phyloP scores from a whole-genome alignment of 2,888 invertebrate genomes.

The Taphrorychus bicolor region DNA sequence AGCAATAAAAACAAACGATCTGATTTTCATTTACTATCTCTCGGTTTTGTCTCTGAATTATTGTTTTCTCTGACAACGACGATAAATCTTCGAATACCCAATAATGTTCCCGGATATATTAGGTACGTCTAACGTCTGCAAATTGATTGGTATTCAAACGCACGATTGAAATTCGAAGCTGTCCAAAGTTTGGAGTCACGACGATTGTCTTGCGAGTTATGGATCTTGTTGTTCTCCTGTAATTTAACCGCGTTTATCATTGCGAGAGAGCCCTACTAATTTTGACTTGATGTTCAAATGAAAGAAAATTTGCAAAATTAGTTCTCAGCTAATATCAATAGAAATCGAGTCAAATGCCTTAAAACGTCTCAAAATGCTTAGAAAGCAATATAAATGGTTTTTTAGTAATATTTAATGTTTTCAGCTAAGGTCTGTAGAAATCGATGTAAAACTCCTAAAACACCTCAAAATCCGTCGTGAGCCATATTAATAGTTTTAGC shows the following conservation, averaged over 20 bases:
- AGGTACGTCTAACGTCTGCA: conserved; percentile 11
- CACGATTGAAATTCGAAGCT: conserved; percentile 11
- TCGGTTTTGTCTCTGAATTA: conserved; percentile 11
- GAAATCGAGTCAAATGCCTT: too few species aligned
- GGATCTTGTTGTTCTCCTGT: conserved; percentile 4
- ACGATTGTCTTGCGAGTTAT: conserved; percentile 9
- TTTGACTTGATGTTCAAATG: too few species aligned
- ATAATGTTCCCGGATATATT: conserved; percentile 14
- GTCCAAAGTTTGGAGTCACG: conserved; percentile 13
- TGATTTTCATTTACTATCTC: background rate
- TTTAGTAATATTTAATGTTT: too few species aligned
- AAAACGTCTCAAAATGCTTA: too few species aligned
- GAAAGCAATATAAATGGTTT: too few species aligned
- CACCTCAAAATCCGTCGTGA: too few species aligned
- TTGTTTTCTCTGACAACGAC: conserved; percentile 7
- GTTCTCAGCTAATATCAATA: too few species aligned
- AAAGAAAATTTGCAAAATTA: too few species aligned
- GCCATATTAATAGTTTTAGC: too few species aligned
- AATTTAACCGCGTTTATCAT: background rate
- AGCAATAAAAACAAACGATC: conserved; percentile 7
- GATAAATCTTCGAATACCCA: conserved; percentile 22
- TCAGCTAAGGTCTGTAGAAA: too few species aligned
- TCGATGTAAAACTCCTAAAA: too few species aligned
- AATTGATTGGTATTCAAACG: conserved; percentile 17
- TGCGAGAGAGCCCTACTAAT: background rate